Percentiles rank a stretch among this genome's conserved stretches.
Conservation (phyloP, 2,113 vertebrate genomes). For the Aythya baeri region DNA sequence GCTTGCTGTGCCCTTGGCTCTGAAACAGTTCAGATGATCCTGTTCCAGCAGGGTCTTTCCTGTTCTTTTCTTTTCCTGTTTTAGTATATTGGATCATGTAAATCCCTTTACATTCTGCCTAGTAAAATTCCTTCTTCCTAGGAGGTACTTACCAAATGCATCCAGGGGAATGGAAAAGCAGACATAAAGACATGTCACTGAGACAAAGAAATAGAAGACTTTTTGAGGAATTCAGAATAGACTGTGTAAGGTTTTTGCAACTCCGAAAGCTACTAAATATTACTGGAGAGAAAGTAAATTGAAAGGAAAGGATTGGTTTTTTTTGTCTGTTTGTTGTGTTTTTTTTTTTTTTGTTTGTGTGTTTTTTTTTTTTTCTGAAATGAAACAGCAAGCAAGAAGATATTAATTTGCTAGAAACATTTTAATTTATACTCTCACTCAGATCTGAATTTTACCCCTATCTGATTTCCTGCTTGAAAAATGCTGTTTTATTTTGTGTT, state of each 20-base stretch:
- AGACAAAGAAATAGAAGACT: not conserved
- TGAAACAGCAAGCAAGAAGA: not conserved
- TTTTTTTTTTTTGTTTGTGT: too few species aligned
- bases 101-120: not conserved
- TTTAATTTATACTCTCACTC: not conserved
- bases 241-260: not conserved
- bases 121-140: not conserved
- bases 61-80: not conserved
- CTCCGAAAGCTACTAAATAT: not conserved
- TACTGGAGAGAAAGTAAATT: not conserved
- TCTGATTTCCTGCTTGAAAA: not conserved
- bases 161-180: not conserved
- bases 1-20: not conserved
- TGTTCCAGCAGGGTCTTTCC: not conserved
- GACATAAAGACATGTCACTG: not conserved
- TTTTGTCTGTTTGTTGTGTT: too few species aligned
- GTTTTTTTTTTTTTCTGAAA: not conserved
- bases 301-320: not conserved
- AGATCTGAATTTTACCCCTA: not conserved
- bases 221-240: not conserved
- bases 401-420: not conserved
- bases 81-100: not conserved
- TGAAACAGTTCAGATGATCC: not conserved
- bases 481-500: not conserved
- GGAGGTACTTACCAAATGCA: not conserved